A percentile compares a stretch with the other conserved stretches of the same genome.
These are phyloP conservation scores for Coenobita brevimanus DNA, from an alignment of 1,140 invertebrate species.

Conservation along the genomic window DNA sequence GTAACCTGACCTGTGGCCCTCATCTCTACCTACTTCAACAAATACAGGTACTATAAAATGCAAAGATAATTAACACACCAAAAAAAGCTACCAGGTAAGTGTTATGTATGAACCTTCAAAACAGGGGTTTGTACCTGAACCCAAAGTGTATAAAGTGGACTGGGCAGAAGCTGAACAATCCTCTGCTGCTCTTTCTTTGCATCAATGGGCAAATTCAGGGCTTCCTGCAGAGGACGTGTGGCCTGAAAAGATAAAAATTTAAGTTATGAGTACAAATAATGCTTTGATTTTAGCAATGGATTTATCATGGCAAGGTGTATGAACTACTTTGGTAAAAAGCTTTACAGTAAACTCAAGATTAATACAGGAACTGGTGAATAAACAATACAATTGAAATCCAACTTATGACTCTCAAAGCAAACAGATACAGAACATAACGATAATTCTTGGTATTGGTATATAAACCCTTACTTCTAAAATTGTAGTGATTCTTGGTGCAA, in stretches of 20 bases:
- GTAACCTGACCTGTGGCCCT: no score
- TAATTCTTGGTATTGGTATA: neutral
- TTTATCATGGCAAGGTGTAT: neutral
- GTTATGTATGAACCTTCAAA: no score
- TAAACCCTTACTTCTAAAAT: conserved; percentile 79
- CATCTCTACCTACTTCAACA: no score
- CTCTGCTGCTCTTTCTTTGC: conserved; percentile 84
- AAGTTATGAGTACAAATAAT: neutral
- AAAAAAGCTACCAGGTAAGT: no score
- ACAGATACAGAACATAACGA: neutral
- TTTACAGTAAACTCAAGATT: neutral
- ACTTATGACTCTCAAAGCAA: neutral
- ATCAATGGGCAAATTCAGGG: conserved; percentile 87
- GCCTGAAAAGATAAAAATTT: conserved; percentile 75
- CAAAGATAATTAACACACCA: no score
- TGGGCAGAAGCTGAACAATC: conserved; percentile 84
- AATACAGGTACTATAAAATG: no score
- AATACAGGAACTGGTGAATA: neutral
- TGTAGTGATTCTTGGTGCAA: conserved; percentile 84
- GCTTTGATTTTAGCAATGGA: conserved; percentile 5
- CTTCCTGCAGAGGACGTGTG: conserved; percentile 92
- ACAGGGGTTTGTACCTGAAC: conserved; percentile 57
- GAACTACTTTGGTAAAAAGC: no score
- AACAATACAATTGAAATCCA: no score
- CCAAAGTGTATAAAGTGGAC: conserved; percentile 90